phyloP scores from a whole-genome alignment of 2,888 invertebrate species.

The Cephalotes varians region DNA sequence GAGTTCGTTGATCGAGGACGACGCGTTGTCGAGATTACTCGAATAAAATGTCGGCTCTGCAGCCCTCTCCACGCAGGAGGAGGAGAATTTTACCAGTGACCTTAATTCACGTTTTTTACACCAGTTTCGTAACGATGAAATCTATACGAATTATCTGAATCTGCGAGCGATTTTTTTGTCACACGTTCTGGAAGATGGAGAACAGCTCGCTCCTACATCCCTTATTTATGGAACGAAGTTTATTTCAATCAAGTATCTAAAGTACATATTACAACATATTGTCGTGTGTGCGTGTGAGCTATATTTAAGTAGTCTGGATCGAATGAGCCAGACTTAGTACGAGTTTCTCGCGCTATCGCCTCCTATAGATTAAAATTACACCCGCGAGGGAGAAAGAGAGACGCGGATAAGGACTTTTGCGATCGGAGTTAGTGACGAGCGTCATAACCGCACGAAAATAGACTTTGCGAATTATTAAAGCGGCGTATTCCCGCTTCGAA shows the following conservation, averaged over 20 bases:
- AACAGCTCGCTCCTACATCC: neutral
- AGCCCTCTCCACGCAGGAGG: neutral
- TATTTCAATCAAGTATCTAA: neutral
- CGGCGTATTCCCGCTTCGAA: constrained; percentile 6
- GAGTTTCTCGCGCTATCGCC: constrained; percentile 1
- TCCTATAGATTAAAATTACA: constrained; percentile 27
- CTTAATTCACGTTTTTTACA: neutral
- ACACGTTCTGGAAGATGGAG: neutral
- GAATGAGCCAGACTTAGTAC: constrained; percentile 5
- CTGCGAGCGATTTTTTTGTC: neutral
- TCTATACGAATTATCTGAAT: neutral
- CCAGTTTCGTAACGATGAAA: neutral
- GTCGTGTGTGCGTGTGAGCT: neutral
- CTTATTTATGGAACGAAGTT: neutral
- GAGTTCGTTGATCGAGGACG: constrained; percentile 60
- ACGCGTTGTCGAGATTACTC: constrained; percentile 14
- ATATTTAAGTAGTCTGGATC: neutral
- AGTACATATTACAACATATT: neutral
- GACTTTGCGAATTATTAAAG: constrained; percentile 30
- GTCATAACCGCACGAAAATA: constrained; percentile 33
- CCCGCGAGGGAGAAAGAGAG: neutral
- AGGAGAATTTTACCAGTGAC: neutral
- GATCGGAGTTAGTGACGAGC: constrained; percentile 18
- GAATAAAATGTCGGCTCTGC: neutral
- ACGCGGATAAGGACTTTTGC: neutral